phyloP scores from a whole-genome alignment of 1,140 invertebrate genomes.

The Trichonephila inaurata region DNA sequence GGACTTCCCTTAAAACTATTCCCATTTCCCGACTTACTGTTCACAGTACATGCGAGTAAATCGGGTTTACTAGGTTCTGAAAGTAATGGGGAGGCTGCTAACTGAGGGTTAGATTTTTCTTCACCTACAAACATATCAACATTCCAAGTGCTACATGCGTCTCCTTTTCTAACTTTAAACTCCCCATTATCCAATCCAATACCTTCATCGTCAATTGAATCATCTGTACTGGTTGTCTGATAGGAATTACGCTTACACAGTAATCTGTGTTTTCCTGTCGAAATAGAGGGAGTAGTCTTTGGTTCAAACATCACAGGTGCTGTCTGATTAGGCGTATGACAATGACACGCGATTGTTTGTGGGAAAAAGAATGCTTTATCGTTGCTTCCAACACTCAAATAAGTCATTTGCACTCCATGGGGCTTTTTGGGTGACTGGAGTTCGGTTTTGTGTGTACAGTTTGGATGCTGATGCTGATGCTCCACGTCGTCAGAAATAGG shows the following conservation, averaged over 20 bases:
- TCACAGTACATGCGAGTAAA: constrained; percentile 17
- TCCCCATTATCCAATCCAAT: constrained; percentile 83
- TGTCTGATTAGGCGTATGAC: constrained; percentile 42
- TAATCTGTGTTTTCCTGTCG: constrained; percentile 30
- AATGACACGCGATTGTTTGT: constrained; percentile 69
- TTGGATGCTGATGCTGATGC: constrained; percentile 44
- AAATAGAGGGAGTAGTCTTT: constrained; percentile 28
- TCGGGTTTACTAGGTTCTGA: constrained; percentile 56
- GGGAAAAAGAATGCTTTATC: constrained; percentile 70
- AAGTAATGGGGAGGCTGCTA: neutral
- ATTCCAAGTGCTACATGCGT: constrained; percentile 85
- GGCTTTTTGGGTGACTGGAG: constrained; percentile 63
- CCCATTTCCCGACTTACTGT: constrained; percentile 23
- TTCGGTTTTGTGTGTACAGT: constrained; percentile 49
- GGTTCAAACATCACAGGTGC: constrained; percentile 42
- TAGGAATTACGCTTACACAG: constrained; percentile 62
- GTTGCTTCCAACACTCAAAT: constrained; percentile 40
- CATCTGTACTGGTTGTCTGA: constrained; percentile 81
- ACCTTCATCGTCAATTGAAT: constrained; percentile 86
- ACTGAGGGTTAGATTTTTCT: constrained; percentile 77
- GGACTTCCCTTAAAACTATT: constrained; percentile 51
- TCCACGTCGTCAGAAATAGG: constrained; percentile 82
- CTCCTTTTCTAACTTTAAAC: constrained; percentile 84
- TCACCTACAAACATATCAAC: constrained; percentile 82
- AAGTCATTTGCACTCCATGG: constrained; percentile 55